Evolutionary conservation across 2,888 invertebrate species (phyloP), one percentile per base, ranked within the genome.

Genomic region (Xestoiulus laeticollis): DNA sequence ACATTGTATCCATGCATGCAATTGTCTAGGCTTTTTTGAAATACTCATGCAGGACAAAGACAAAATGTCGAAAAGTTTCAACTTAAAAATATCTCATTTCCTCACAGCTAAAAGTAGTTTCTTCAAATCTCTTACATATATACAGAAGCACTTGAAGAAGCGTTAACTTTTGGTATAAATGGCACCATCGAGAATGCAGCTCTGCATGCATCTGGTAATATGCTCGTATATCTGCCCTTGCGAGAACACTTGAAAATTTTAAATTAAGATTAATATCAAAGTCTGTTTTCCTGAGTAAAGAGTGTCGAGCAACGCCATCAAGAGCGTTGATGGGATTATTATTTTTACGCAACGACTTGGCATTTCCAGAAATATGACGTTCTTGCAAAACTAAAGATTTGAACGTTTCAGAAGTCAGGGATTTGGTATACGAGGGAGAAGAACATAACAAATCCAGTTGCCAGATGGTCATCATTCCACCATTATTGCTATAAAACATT

Each of bases 231-330:
- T 78, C 78, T 78, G 78, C 30, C 78, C 78, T 78, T 78, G 78
- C 78, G 78, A 78, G 78, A 78, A 78, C 30, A 78, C 78, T 78
- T 30, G 78, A 78, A 48, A 68, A 78, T 78, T 78, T 78, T 78
- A 78, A 78, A 78, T 78, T 78, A 30, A 78, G 78, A 78, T 78
- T 78, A 78, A 78, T 78, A 78, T 78, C 78, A 30, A 78, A 30
- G 78, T 78, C 78, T 30, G 68, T 68, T 68, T 48, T 26, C 26
- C 12, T 68, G 78, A 78, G 30, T 26, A 30, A n/a, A 78, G 30
- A 14, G 78, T 30, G 78, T 30, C 30, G 78, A 78, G 78, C 78
- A 78, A 12, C 78, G 30, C 78, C 30, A 10, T 22, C 59, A 22
- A 4, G 8, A 59, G 22, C 59, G 78, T 26, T 26, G 68, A 78